Base-by-base conservation (phyloP, 2,888 invertebrate species). In the Stenoptilia bipunctidactyla region DNA sequence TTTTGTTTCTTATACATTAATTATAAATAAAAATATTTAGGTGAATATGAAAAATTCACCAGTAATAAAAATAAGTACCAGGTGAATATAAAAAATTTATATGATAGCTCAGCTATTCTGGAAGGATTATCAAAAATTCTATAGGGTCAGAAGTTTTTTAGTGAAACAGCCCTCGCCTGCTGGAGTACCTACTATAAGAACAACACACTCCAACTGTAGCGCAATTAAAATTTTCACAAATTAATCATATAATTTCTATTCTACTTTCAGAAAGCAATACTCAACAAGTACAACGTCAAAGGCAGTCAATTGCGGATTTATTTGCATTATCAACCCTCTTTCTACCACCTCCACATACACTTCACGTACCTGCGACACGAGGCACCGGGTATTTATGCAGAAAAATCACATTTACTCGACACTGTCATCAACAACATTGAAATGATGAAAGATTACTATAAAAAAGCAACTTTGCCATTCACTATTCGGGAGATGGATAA, bases 271-370 rank as follows among this genome's bases (percentile, higher is more conserved):
- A 85, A 87, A 64, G 89, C 89, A 2, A 94, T 98, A 43, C 62
- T 87, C 37, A 86, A 92, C 25, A 93, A 92, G 55, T 98, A 92
- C 73, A 87, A 87, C 10, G 53, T 98, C 1, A 74, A 87, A 2
- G 68, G 85, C 12, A 87, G 88, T 3, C 90, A 94, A 59, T 68
- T 98, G 15, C 86, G 97, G 15, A 87, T 94, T 45, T 98, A 93
- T 67, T 67, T 98, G 0, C 98, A 98, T 68, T 98, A 98, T 73
- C 97, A 96, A 58, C 98, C 98, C 0, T 94, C 97, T 0, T 99
- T 96, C 79, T 98, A 97, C 73, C 97, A 98, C 65, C 84, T 99
- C 0, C 98, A 99, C 66, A 87, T 98, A 0, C 98, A 99, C 70
- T 94, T 97, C 59, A 94, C 94, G 9, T 89, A 89, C 42, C 66